A percentile compares a stretch with the other conserved stretches of the same genome.
These are phyloP conservation scores for Hemicrepidius hirtus DNA, from an alignment of 2,888 invertebrate genomes.

Conservation along the genomic window DNA sequence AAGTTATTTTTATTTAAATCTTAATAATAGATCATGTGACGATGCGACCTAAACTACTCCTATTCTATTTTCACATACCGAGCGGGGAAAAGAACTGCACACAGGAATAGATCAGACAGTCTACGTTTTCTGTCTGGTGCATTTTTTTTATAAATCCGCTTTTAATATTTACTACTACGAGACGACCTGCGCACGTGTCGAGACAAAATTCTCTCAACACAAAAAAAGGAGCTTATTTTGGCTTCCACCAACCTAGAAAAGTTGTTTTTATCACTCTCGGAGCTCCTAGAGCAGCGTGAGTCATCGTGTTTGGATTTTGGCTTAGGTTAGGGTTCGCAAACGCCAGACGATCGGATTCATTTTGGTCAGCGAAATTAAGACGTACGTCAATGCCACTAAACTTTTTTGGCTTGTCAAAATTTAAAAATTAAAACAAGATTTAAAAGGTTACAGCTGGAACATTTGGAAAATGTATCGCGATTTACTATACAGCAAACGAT, in stretches of 20 bases:
- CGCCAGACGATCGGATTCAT: conserved; percentile 9
- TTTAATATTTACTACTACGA: conserved; percentile 40
- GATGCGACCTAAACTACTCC: conserved; percentile 47
- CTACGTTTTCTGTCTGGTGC: conserved; percentile 53
- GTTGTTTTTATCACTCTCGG: conserved; percentile 24
- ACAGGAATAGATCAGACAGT: conserved; percentile 50
- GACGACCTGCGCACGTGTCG: conserved; percentile 42
- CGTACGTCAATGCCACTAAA: not conserved
- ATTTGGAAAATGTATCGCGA: no score
- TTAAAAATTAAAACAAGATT: not conserved
- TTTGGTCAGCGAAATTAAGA: conserved; percentile 1
- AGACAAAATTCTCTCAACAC: not conserved
- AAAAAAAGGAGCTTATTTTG: conserved; percentile 42
- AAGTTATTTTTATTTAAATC: conserved; percentile 47
- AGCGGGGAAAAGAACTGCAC: conserved; percentile 43
- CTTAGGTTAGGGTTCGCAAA: conserved; percentile 47
- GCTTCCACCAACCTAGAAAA: conserved; percentile 31
- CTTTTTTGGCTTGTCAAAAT: conserved; percentile 13
- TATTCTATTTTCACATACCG: conserved; percentile 54
- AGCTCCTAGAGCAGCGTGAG: conserved; percentile 15
- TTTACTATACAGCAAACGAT: no score
- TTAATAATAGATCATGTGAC: conserved; percentile 50
- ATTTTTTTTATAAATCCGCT: conserved; percentile 40
- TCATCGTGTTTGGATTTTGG: conserved; percentile 44
- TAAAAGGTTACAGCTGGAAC: no score